A percentile compares a stretch with the other conserved stretches of the same genome.
phyloP scores from a whole-genome alignment of 1,140 invertebrate species.

The Calycopis cecrops region DNA sequence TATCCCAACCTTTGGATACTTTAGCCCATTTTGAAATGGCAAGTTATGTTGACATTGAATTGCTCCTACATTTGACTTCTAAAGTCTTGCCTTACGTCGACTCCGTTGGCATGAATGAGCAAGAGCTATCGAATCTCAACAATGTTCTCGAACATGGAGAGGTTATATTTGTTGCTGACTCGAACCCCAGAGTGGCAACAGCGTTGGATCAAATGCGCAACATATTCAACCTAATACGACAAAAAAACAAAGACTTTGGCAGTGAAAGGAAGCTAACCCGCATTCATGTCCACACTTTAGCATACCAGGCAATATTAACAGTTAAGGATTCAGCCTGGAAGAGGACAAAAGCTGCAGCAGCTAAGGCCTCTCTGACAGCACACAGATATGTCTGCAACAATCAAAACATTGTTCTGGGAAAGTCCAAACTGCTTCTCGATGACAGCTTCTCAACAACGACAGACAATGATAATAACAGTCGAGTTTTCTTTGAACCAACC shows the following conservation, averaged over 20 bases:
- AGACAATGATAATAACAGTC: constrained; percentile 70
- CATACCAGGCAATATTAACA: constrained; percentile 90
- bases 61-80: constrained; percentile 81
- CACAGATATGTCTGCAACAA: constrained; percentile 91
- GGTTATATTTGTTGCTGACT: constrained; percentile 85
- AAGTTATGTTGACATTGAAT: constrained; percentile 84
- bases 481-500: constrained; percentile 80
- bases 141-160: constrained; percentile 82
- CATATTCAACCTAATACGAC: constrained; percentile 79
- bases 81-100: constrained; percentile 85
- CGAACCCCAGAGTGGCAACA: constrained; percentile 86
- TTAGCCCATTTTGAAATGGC: constrained; percentile 93
- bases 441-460: constrained; percentile 88
- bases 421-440: constrained; percentile 86
- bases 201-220: constrained; percentile 90
- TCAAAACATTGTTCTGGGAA: constrained; percentile 81
- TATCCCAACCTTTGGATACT: constrained; percentile 76
- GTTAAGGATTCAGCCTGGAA: constrained; percentile 83
- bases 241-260: constrained; percentile 59
- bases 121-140: constrained; percentile 87
- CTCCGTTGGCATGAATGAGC: constrained; percentile 94
- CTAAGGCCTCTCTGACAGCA: constrained; percentile 89
- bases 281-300: constrained; percentile 91
- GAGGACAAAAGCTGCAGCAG: constrained; percentile 85
- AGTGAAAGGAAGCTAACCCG: constrained; percentile 80